These are phyloP conservation scores for Platycercus adscitus DNA, from an alignment of 2,113 vertebrate species.

Conservation along the genomic window DNA sequence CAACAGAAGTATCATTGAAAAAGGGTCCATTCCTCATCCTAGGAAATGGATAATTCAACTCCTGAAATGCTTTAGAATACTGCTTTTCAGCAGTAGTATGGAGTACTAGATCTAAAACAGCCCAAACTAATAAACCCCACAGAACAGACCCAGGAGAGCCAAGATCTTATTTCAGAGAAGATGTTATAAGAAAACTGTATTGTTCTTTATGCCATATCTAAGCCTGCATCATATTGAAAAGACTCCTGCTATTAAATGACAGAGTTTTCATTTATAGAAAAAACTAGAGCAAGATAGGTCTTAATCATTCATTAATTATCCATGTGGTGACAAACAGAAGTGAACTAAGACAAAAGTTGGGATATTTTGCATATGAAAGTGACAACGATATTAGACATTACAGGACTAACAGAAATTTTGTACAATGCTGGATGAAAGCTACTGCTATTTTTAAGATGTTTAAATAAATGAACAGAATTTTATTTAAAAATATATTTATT, in stretches of 20 bases:
- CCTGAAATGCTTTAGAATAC: not conserved
- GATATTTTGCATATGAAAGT: not conserved
- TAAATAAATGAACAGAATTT: not conserved
- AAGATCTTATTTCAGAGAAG: not conserved
- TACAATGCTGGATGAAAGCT: not conserved
- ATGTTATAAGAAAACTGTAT: not conserved
- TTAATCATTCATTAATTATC: not conserved
- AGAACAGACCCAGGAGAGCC: not conserved
- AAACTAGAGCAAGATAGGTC: not conserved
- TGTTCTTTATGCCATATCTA: not conserved
- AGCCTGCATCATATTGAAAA: not conserved
- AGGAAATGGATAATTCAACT: not conserved
- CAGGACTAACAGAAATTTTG: not conserved
- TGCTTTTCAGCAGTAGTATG: not conserved
- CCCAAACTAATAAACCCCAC: fast-evolving
- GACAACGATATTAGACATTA: not conserved
- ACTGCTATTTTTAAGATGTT: not conserved
- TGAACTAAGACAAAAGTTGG: not conserved
- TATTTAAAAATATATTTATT: not conserved
- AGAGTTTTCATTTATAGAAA: not conserved
- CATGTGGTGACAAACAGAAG: not conserved
- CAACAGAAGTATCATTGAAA: not conserved
- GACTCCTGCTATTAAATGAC: not conserved
- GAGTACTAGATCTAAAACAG: not conserved
- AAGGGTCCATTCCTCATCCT: not conserved